Base-by-base conservation (phyloP, 1,140 invertebrate species). In the Hyphantria cunea region DNA sequence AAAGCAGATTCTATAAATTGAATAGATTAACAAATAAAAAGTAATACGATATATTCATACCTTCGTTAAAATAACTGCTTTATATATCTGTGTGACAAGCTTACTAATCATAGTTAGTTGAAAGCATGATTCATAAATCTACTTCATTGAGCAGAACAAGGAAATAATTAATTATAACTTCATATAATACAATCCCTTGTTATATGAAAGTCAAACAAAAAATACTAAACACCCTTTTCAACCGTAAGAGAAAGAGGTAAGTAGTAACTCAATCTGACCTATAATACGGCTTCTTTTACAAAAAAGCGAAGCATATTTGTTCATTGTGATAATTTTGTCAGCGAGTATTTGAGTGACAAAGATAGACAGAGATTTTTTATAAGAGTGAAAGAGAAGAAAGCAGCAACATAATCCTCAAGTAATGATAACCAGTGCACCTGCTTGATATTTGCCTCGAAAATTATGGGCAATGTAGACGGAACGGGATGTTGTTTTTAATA, bases 351-450 rank as follows among this genome's bases (percentile, higher is more conserved):
- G 68, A 50, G 66, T 50, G 61, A 65, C 47, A 61, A 63, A 66
- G 61, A 58, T 52, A 62, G 55, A 50, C 32, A 61, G 6, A 65
- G n/a, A n/a, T 50, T 52, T 56, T 31, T 6, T 0, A 12, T 52
- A 45, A 55, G 62, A 48, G 47, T n/a, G 61, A 76, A 71, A 54
- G 71, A 72, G 70, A 77, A 15, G 33, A 70, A 50, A 45, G 15
- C 14, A 54, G 51, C 72, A 80, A 80, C 66, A 72, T 82, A 80
- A 85, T 83, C 78, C 70, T 32, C 70, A 64, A 68, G 78, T 84
- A 84, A 86, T 82, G 82, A 84, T 79, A 82, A 75, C 77, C 70
- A 74, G 72, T 70, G 73, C 85, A 88, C 85, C 85, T 87, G 83
- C 71, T 78, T 70, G 72, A 78, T 77, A 78, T 79, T 72, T 70